These are phyloP conservation scores for Synanthedon formicaeformis DNA, from an alignment of 2,888 invertebrate species.

Conservation along the genomic window DNA sequence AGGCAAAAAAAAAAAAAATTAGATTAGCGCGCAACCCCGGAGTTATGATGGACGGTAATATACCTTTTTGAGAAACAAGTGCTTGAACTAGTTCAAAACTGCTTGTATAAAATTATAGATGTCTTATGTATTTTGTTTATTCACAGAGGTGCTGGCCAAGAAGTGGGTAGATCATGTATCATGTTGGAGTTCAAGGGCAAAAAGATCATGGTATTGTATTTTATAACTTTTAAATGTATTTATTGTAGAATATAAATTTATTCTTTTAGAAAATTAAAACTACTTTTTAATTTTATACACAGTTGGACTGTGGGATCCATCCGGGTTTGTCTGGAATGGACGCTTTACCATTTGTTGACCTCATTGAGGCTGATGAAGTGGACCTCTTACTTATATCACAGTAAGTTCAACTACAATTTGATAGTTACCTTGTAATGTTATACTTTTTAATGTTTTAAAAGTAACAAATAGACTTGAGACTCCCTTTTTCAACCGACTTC, in stretches of 20 bases:
- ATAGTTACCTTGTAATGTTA: neutral
- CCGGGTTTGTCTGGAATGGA: conserved; percentile 98
- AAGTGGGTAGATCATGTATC: conserved; percentile 98
- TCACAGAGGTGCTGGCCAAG: conserved; percentile 94
- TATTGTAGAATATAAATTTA: neutral
- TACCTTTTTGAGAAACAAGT: no score
- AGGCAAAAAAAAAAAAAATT: no score
- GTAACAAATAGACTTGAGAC: neutral
- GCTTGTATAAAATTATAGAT: no score
- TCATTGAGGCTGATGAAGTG: conserved; percentile 97
- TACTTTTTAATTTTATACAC: conserved; percentile 13
- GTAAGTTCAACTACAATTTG: conserved; percentile 65
- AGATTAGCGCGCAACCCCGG: no score
- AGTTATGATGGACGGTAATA: no score
- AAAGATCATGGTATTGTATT: conserved; percentile 85
- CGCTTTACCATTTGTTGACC: conserved; percentile 96
- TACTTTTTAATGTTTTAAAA: neutral
- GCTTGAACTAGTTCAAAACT: no score
- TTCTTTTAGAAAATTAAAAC: no score
- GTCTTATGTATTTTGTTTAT: no score
- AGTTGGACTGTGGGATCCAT: conserved; percentile 98
- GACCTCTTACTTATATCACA: conserved; percentile 95
- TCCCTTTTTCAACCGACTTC: no score
- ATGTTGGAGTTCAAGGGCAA: conserved; percentile 99
- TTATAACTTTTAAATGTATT: neutral